Percentiles rank a stretch among this genome's conserved stretches.
Evolutionary conservation across 2,113 vertebrate species (phyloP).

Genomic region (Electrona antarctica): DNA sequence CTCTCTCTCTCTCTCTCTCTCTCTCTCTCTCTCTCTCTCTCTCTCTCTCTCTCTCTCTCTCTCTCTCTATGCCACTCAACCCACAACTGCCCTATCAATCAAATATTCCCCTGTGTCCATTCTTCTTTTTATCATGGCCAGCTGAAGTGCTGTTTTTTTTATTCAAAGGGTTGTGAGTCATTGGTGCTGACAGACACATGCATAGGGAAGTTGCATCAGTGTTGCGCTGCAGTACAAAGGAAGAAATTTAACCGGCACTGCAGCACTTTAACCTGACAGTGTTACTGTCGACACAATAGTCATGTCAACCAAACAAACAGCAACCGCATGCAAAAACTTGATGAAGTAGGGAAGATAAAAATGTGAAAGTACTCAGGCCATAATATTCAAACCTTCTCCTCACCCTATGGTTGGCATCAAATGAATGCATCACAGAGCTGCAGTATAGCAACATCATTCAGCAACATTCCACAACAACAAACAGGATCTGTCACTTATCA

Average conservation of each 20-base stretch:
- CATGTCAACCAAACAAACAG: too few relatives aligned
- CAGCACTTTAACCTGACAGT: slow-evolving; percentile 20
- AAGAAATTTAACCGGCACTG: slow-evolving; percentile 27
- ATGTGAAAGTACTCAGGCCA: too few relatives aligned
- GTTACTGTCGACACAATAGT: neutral
- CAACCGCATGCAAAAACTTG: too few relatives aligned
- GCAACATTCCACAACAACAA: neutral
- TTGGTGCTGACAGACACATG: slow-evolving; percentile 59
- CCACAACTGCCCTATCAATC: too few relatives aligned
- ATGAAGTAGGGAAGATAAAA: too few relatives aligned
- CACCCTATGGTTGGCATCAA: too few relatives aligned
- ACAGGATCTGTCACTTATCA: neutral
- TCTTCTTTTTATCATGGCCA: neutral
- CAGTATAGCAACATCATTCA: neutral
- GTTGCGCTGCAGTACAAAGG: slow-evolving; percentile 55
- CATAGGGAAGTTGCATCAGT: slow-evolving; percentile 77
- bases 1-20: neutral
- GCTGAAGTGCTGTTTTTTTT: slow-evolving; percentile 20
- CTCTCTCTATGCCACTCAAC: too few relatives aligned
- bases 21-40: neutral
- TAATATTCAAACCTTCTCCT: too few relatives aligned
- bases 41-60: neutral
- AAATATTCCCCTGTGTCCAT: too few relatives aligned
- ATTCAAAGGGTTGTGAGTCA: slow-evolving; percentile 56
- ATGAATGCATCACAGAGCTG: too few relatives aligned